Percentiles rank a stretch among this genome's conserved stretches.
These are phyloP conservation scores for Amiota mariae DNA, from an alignment of 2,888 invertebrate genomes.

Conservation along the genomic window DNA sequence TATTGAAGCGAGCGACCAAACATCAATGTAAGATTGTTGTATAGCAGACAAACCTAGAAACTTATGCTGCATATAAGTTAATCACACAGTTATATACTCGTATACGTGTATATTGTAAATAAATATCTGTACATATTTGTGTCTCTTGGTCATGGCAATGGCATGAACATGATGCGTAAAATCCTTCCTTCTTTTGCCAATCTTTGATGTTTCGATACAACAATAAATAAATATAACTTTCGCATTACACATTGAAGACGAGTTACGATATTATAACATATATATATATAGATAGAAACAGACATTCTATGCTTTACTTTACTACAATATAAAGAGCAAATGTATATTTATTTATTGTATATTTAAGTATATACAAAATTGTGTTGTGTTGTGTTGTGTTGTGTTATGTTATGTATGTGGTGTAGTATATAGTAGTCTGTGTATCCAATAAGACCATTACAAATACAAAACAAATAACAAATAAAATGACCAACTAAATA, in stretches of 20 bases:
- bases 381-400: background rate
- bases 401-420: background rate
- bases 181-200: too few species aligned
- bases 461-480: slow-evolving; percentile 63
- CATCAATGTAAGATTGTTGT: background rate
- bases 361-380: background rate
- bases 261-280: too few species aligned
- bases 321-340: slow-evolving; percentile 28
- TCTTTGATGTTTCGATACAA: slow-evolving; percentile 30
- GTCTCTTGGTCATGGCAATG: background rate
- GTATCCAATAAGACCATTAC: slow-evolving; percentile 55
- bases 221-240: slow-evolving; percentile 63
- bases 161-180: background rate
- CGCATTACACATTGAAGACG: slow-evolving; percentile 34
- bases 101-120: too few species aligned
- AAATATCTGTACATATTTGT: too few species aligned
- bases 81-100: background rate
- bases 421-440: slow-evolving; percentile 18
- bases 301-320: background rate
- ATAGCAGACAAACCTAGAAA: background rate
- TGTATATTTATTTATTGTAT: background rate
- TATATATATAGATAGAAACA: too few species aligned
- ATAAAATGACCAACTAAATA: slow-evolving; percentile 66
- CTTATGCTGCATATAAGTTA: background rate
- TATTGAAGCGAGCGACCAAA: slow-evolving; percentile 8